phyloP scores from a whole-genome alignment of 2,888 invertebrate species.

The Drosophila picticornis region DNA sequence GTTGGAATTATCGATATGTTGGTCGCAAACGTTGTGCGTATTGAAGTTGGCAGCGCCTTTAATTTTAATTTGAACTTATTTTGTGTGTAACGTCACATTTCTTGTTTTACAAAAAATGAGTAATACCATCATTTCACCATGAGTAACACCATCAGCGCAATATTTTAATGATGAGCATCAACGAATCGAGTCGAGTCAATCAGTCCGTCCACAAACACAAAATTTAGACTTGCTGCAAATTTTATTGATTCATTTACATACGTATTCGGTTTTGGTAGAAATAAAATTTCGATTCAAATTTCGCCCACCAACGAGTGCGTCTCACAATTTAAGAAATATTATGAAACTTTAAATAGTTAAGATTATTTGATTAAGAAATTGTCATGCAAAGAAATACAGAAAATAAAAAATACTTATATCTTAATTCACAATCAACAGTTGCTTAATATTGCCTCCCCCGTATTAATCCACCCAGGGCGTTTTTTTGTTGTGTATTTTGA shows the following conservation, averaged over 20 bases:
- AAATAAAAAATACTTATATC: slow-evolving; percentile 23
- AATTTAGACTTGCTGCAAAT: not conserved
- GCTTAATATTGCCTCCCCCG: slow-evolving; percentile 4
- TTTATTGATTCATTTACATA: not conserved
- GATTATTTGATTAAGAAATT: not conserved
- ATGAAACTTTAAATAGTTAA: not conserved
- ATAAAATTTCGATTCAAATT: not conserved
- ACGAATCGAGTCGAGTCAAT: not conserved
- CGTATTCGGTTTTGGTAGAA: not conserved
- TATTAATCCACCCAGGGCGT: not conserved
- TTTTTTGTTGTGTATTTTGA: slow-evolving; percentile 1
- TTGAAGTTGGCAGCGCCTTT: not conserved
- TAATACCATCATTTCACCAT: too few species aligned
- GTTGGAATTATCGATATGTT: not conserved
- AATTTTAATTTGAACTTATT: not conserved
- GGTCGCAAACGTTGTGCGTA: not conserved
- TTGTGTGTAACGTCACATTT: not conserved
- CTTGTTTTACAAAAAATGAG: too few species aligned
- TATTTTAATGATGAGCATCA: not conserved
- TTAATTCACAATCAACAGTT: slow-evolving; percentile 43
- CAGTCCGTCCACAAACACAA: not conserved
- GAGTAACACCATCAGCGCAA: not conserved
- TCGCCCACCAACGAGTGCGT: not conserved
- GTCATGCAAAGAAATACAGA: not conserved
- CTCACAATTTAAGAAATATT: not conserved